These are phyloP conservation scores for Arremon brunneinucha DNA, from an alignment of 2,797 vertebrate genomes.

Conservation along the genomic window DNA sequence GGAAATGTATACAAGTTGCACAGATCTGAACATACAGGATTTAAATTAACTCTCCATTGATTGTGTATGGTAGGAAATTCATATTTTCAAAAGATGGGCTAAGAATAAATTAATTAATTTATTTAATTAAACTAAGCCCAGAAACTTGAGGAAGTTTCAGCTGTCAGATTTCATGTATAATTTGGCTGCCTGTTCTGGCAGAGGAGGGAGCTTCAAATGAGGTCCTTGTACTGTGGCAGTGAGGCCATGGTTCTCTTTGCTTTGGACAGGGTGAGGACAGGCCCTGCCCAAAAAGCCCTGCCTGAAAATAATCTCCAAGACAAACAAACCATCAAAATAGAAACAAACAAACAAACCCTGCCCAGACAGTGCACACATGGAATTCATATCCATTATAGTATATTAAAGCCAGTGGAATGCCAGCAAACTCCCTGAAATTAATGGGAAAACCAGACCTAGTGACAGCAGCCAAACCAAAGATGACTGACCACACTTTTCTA, in stretches of 20 bases:
- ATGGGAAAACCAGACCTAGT: background rate
- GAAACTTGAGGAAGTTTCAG: background rate
- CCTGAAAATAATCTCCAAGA: conserved; percentile 12
- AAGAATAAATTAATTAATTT: background rate
- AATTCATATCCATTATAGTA: background rate
- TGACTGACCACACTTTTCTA: background rate
- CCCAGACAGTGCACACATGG: background rate
- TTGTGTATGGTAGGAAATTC: background rate
- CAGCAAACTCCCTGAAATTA: background rate
- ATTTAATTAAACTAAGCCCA: background rate
- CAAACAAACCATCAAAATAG: conserved; percentile 10
- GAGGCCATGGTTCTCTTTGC: background rate
- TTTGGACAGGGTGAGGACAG: background rate
- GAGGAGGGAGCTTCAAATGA: background rate
- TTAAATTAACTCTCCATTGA: background rate
- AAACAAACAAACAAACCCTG: conserved; percentile 18
- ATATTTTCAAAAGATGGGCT: background rate
- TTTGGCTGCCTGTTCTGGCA: background rate
- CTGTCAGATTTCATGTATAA: background rate
- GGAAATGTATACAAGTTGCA: background rate
- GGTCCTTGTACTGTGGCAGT: background rate
- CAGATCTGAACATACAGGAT: background rate
- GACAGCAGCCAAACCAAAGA: background rate
- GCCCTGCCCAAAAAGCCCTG: background rate
- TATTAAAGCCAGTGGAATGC: background rate